Evolutionary conservation across 2,888 invertebrate genomes (phyloP).

Genomic region (Agriopis leucophaearia): DNA sequence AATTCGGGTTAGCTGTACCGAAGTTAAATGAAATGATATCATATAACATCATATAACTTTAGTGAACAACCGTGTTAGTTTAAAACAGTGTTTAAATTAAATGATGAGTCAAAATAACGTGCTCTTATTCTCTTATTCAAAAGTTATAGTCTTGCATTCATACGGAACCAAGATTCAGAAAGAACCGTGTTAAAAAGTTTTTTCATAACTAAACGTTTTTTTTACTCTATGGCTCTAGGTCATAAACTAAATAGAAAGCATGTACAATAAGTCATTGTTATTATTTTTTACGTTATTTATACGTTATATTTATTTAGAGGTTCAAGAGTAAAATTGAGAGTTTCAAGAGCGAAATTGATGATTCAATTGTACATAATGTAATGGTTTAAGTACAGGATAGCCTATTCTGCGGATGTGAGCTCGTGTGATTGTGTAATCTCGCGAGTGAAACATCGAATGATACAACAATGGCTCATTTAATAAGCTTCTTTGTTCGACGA

Average conservation of each 20-base stretch:
- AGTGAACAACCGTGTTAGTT: too few species aligned
- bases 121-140: neutral
- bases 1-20: neutral
- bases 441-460: neutral
- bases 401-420: slow-evolving; percentile 12
- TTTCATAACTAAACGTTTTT: too few species aligned
- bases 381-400: slow-evolving; percentile 11
- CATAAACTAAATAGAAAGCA: neutral
- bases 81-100: too few species aligned
- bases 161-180: neutral
- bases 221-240: neutral
- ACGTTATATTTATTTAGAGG: neutral
- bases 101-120: neutral
- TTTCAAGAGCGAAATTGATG: neutral
- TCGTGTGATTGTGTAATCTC: slow-evolving; percentile 18
- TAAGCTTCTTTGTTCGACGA: too few species aligned
- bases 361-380: neutral
- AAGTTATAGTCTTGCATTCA: neutral
- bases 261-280: too few species aligned
- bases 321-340: neutral
- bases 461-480: slow-evolving; percentile 1
- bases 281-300: too few species aligned
- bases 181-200: too few species aligned
- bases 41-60: too few species aligned
- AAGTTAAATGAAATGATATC: slow-evolving; percentile 1